Conservation (phyloP, 2,797 vertebrate genomes). For the Crocidura indochinensis region DNA sequence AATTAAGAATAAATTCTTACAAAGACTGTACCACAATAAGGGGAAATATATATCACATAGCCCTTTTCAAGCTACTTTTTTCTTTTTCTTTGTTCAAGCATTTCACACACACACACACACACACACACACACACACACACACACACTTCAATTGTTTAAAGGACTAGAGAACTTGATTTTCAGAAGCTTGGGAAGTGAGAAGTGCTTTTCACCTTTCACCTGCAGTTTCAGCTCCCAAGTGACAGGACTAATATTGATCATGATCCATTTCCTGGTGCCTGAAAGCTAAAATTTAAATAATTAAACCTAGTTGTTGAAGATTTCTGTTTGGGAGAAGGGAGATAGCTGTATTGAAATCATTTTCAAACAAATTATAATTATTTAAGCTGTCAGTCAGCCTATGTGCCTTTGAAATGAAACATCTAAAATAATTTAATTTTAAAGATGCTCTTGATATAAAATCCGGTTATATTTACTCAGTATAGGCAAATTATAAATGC, state of each 20-base stretch:
- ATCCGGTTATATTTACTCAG: slow-evolving; percentile 13
- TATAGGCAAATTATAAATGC: slow-evolving; percentile 63
- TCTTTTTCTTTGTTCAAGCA: slow-evolving; percentile 4
- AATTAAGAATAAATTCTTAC: slow-evolving; percentile 56
- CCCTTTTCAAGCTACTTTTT: slow-evolving; percentile 7
- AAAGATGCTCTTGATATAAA: slow-evolving; percentile 42
- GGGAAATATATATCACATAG: slow-evolving; percentile 10
- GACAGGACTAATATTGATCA: slow-evolving; percentile 53
- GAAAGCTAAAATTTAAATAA: slow-evolving; percentile 57
- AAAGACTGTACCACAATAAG: slow-evolving; percentile 38
- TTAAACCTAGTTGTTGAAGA: slow-evolving; percentile 47
- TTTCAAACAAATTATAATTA: slow-evolving; percentile 10
- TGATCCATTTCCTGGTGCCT: not conserved
- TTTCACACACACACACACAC: not conserved
- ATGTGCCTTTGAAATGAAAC: slow-evolving; percentile 56
- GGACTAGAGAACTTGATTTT: slow-evolving; percentile 9
- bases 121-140: not conserved
- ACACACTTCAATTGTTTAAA: not conserved
- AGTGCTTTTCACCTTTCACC: slow-evolving; percentile 57
- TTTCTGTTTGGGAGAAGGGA: not conserved
- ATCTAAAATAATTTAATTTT: slow-evolving; percentile 66
- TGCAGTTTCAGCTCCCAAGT: slow-evolving; percentile 49
- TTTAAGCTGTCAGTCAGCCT: slow-evolving; percentile 51
- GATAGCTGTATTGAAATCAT: slow-evolving; percentile 16
- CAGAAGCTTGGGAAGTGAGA: slow-evolving; percentile 27